Conservation (phyloP, 2,113 vertebrate genomes). For the human (Homo sapiens) region GRCh38 chr1:90354501-90355000, state of each 20-base stretch:
- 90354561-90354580: background rate
- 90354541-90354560: slow-evolving; percentile 7
- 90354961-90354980: background rate
- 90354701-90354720: background rate
- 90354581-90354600: background rate
- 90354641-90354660: background rate
- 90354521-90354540: slow-evolving; percentile 31
- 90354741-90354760: background rate
- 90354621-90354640: background rate
- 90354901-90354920: background rate
- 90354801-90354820: background rate
- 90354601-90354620: background rate
- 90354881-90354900: background rate
- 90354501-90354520: slow-evolving; percentile 21
- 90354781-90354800: background rate
- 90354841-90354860: background rate
- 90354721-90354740: background rate
- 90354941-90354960: background rate
- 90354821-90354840: background rate
- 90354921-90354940: background rate
- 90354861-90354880: background rate
- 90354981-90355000: background rate
- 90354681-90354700: background rate
- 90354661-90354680: background rate
- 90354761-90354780: background rate